These are phyloP conservation scores for Heliconius eleuchia DNA, from an alignment of 1,140 invertebrate genomes.

Conservation along the genomic window DNA sequence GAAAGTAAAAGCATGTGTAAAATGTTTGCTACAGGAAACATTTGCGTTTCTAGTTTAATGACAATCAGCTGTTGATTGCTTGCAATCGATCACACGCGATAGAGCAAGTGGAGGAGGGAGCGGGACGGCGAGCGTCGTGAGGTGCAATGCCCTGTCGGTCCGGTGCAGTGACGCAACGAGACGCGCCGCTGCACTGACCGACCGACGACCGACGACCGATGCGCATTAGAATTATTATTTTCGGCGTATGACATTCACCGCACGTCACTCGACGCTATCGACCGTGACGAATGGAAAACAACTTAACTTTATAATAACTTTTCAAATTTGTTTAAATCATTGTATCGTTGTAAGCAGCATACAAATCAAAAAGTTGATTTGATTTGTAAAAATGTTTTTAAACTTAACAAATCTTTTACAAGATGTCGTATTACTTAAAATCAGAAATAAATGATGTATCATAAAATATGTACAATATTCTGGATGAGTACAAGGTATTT, in stretches of 20 bases:
- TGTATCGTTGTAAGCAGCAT: not conserved
- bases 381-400: not conserved
- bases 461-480: not conserved
- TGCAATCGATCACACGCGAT: constrained; percentile 63
- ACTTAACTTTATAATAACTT: constrained; percentile 43
- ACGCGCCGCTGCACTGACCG: constrained; percentile 72
- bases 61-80: constrained; percentile 74
- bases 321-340: constrained; percentile 22
- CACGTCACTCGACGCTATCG: constrained; percentile 54
- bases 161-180: constrained; percentile 75
- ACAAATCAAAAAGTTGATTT: not conserved
- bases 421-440: not conserved
- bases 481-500: not conserved
- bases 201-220: constrained; percentile 54
- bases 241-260: constrained; percentile 71
- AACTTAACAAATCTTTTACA: not conserved
- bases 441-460: too few relatives aligned
- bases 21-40: not conserved
- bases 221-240: constrained; percentile 66
- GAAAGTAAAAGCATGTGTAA: constrained; percentile 1
- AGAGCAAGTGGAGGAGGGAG: constrained; percentile 46
- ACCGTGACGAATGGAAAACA: constrained; percentile 56
- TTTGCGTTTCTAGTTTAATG: constrained; percentile 48
- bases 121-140: constrained; percentile 53
- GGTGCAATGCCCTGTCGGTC: constrained; percentile 74